Evolutionary conservation across 1,140 invertebrate genomes (phyloP).

Genomic region (Heliconius hewitsoni): DNA sequence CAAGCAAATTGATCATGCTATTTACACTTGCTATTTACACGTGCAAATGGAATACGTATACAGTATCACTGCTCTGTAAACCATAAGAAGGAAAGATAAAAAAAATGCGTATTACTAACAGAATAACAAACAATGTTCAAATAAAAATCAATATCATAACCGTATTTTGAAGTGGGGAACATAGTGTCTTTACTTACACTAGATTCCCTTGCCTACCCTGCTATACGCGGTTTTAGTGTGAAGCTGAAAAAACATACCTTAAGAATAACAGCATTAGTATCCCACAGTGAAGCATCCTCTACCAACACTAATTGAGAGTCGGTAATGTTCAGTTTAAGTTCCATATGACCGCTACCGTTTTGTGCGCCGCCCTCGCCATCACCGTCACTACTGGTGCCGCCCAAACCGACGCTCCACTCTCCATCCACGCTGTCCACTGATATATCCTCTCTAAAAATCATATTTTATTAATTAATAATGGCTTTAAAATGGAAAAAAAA

Average conservation of each 20-base stretch:
- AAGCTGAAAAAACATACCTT: constrained; percentile 78
- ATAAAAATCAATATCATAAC: too few species aligned
- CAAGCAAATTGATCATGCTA: too few species aligned
- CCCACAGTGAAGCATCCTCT: constrained; percentile 92
- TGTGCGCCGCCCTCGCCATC: constrained; percentile 15
- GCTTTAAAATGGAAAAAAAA: too few species aligned
- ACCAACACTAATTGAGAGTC: constrained; percentile 97
- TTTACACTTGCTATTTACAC: too few species aligned
- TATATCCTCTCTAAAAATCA: constrained; percentile 14
- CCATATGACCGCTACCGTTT: constrained; percentile 74
- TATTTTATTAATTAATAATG: not conserved
- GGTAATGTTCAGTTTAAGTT: constrained; percentile 96
- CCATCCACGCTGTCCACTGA: constrained; percentile 32
- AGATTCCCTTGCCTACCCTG: too few species aligned
- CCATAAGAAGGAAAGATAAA: too few species aligned
- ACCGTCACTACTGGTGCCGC: constrained; percentile 28
- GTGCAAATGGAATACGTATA: too few species aligned
- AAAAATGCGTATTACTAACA: too few species aligned
- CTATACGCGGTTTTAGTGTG: not conserved
- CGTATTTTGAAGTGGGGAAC: too few species aligned
- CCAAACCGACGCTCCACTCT: constrained; percentile 26
- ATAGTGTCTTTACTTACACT: too few species aligned
- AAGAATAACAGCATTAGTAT: constrained; percentile 96
- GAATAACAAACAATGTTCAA: too few species aligned
- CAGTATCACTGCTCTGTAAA: too few species aligned